Base-by-base conservation (phyloP, 2,888 invertebrate species). In the Drosophila austrosaltans region DNA sequence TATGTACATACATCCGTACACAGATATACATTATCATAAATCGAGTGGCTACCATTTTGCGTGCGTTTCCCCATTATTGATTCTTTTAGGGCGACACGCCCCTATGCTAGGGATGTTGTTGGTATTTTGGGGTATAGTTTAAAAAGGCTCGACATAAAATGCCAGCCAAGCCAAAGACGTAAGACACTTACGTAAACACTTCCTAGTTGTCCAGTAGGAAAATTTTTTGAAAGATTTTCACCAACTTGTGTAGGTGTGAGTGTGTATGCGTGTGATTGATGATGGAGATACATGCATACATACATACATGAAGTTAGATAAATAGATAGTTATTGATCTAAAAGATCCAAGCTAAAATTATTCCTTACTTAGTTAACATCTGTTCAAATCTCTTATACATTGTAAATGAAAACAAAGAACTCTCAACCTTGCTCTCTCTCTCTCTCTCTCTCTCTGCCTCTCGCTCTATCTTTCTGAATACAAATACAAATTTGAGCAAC, bases 401-500 rank as follows among this genome's bases (percentile, higher is more conserved):
- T 22, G 32, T 22, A 22, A 10, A 22, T 48, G 25, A 57, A 57
- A 57, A 22, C 57, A 57, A 57, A 57, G 57, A 57, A 39, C 39
- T 48, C 48, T 48, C 25, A 16, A 16, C 7, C 40, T 28, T 53
- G 32, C 30, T 54, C 22, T 12, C n/a, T 8, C 20, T n/a, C 7
- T 12, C 25, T n/a, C 10, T 5, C n/a, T n/a, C 7, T 8, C 25
- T 28, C 40, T 58, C 22, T 36, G 40, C 30, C 40, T 32, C 62
- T 54, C 7, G 66, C 57, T 12, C 40, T 40, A 8, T 30, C 28
- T 28, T n/a, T 5, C 8, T 30, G 44, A 22, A 30, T 20, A n/a
- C 36, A 20, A 30, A 28, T 28, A 20, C 63, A 16, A 16, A 59
- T 25, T 48, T 48, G 64, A 65, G 68, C 81, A 84, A 84, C 82